A percentile compares a stretch with the other conserved stretches of the same genome.
Evolutionary conservation across 2,888 invertebrate genomes (phyloP).

Genomic region (Hipparchia sbordonii): DNA sequence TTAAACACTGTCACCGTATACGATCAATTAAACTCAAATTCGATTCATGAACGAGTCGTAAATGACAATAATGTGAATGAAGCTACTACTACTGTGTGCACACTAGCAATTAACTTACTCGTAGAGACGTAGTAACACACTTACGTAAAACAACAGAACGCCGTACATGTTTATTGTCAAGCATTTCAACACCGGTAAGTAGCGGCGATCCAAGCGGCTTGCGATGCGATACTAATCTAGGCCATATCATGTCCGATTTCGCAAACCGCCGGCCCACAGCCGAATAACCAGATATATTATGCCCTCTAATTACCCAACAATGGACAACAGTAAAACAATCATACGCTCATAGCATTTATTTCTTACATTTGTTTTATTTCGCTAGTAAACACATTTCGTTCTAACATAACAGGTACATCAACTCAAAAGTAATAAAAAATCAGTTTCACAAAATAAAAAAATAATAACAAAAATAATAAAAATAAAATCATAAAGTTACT

Average conservation of each 20-base stretch:
- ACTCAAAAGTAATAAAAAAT: conserved; percentile 63
- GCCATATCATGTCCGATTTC: conserved; percentile 72
- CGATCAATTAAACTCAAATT: conserved; percentile 5
- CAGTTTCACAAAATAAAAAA: conserved; percentile 61
- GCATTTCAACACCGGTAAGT: conserved; percentile 58
- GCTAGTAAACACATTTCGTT: conserved; percentile 51
- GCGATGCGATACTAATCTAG: conserved; percentile 69
- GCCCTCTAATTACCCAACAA: conserved; percentile 50
- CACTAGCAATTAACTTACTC: neutral
- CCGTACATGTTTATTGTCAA: conserved; percentile 67
- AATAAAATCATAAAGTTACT: conserved; percentile 53
- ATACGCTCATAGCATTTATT: conserved; percentile 61
- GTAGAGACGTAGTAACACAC: conserved; percentile 21
- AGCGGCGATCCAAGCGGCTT: conserved; percentile 56
- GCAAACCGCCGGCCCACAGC: conserved; percentile 64
- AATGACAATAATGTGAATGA: conserved; percentile 6
- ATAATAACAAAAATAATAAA: conserved; percentile 61
- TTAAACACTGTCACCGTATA: neutral
- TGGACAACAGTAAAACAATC: conserved; percentile 44
- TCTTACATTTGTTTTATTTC: conserved; percentile 54
- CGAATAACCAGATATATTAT: conserved; percentile 54
- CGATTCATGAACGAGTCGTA: conserved; percentile 14
- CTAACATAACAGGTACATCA: conserved; percentile 78
- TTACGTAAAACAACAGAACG: conserved; percentile 63
- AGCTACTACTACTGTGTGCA: neutral